These are phyloP conservation scores for Aleiodes leptofemur DNA, from an alignment of 2,888 invertebrate genomes.

Conservation along the genomic window DNA sequence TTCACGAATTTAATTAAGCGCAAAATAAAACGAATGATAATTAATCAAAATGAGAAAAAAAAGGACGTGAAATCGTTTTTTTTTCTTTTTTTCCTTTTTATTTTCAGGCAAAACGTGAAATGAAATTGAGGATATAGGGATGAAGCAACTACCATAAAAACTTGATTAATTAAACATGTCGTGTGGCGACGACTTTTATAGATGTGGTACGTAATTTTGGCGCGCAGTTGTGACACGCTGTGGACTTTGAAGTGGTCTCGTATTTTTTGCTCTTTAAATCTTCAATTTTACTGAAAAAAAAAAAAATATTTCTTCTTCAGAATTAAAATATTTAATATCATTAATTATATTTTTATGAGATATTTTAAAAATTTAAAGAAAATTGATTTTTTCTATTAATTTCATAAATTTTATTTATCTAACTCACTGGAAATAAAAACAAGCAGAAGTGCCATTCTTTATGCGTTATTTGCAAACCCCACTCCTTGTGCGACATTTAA, in stretches of 20 bases:
- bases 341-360: too few relatives aligned
- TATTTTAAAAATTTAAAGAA: too few relatives aligned
- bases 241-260: not conserved
- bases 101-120: not conserved
- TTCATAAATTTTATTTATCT: too few relatives aligned
- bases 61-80: constrained; percentile 4
- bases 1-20: constrained; percentile 50
- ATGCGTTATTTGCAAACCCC: too few relatives aligned
- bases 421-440: too few relatives aligned
- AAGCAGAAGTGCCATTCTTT: too few relatives aligned
- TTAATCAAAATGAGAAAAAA: constrained; percentile 39
- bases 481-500: too few relatives aligned
- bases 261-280: not conserved
- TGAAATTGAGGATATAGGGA: constrained; percentile 14
- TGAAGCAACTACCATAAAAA: constrained; percentile 49
- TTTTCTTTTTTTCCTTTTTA: not conserved
- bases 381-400: too few relatives aligned
- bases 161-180: constrained; percentile 65
- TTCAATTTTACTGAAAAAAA: not conserved
- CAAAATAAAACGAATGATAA: constrained; percentile 21
- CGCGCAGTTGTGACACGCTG: constrained; percentile 3
- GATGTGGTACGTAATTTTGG: constrained; percentile 4
- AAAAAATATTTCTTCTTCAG: too few relatives aligned
- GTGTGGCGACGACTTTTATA: constrained; percentile 48
- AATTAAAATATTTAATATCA: too few relatives aligned